Percentiles rank a stretch among this genome's conserved stretches.
Conservation (phyloP, 1,140 invertebrate species). For the Drosophila bifasciata region DNA sequence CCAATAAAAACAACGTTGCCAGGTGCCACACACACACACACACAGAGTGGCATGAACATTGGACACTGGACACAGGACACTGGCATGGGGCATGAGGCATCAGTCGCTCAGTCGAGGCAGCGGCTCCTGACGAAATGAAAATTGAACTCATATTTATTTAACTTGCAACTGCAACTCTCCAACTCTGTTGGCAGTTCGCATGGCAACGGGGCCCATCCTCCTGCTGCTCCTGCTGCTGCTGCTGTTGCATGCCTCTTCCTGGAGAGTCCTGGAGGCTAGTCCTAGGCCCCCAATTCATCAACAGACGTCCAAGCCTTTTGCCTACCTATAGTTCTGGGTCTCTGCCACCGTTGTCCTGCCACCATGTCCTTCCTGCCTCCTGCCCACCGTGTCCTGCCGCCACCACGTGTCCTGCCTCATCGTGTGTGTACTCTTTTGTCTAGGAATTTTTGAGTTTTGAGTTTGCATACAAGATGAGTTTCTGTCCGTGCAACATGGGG, state of each 20-base stretch:
- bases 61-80: conserved; percentile 1
- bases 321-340: conserved; percentile 21
- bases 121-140: conserved; percentile 60
- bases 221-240: background rate
- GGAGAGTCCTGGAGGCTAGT: conserved; percentile 1
- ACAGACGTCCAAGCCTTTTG: conserved; percentile 63
- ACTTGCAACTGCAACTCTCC: conserved; percentile 54
- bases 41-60: background rate
- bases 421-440: conserved; percentile 76
- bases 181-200: conserved; percentile 39
- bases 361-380: conserved; percentile 5
- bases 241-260: conserved; percentile 17
- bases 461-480: conserved; percentile 82
- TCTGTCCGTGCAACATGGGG: conserved; percentile 37
- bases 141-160: conserved; percentile 83
- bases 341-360: too few species aligned
- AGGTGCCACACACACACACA: background rate
- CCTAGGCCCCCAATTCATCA: conserved; percentile 77
- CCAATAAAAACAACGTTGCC: conserved; percentile 77
- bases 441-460: conserved; percentile 82
- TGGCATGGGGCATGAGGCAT: background rate
- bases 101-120: too few species aligned
- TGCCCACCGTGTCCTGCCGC: conserved; percentile 37
- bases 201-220: conserved; percentile 27
- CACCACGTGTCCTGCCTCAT: conserved; percentile 52